These are phyloP conservation scores for Centrocercus urophasianus DNA, from an alignment of 2,113 vertebrate genomes.

Conservation along the genomic window DNA sequence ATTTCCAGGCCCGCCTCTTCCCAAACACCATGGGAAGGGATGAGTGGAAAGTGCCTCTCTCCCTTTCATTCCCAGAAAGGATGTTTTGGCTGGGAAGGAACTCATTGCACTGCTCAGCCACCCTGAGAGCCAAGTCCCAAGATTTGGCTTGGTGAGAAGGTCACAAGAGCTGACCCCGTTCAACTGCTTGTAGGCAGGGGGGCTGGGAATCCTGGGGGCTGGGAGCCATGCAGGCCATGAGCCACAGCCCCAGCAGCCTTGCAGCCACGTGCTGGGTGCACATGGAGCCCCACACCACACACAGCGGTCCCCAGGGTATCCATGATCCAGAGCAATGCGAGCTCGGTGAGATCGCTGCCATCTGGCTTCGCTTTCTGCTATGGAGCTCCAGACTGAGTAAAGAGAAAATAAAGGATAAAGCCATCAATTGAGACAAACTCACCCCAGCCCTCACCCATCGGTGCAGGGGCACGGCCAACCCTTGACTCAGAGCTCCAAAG, in stretches of 20 bases:
- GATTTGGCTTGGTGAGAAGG: neutral
- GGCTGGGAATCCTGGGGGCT: neutral
- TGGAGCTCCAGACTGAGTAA: neutral
- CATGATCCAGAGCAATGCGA: neutral
- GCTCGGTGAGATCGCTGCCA: rapidly evolving
- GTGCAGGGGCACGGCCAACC: neutral
- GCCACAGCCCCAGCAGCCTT: neutral
- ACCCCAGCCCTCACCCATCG: neutral
- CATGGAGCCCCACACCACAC: rapidly evolving
- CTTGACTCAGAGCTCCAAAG: neutral
- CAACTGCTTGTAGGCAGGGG: neutral
- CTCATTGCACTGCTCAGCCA: neutral
- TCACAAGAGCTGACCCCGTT: neutral
- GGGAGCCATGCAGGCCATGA: neutral
- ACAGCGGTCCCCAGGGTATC: rapidly evolving
- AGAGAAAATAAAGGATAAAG: neutral
- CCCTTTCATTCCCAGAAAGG: neutral
- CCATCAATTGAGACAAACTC: neutral
- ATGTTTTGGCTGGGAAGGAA: neutral
- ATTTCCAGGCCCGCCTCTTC: neutral
- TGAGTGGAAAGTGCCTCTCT: neutral
- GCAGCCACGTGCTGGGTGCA: neutral
- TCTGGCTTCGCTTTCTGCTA: neutral
- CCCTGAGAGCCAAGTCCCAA: neutral
- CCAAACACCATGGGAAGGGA: neutral